phyloP scores from a whole-genome alignment of 2,797 vertebrate genomes.

The Galagoides demidoff region DNA sequence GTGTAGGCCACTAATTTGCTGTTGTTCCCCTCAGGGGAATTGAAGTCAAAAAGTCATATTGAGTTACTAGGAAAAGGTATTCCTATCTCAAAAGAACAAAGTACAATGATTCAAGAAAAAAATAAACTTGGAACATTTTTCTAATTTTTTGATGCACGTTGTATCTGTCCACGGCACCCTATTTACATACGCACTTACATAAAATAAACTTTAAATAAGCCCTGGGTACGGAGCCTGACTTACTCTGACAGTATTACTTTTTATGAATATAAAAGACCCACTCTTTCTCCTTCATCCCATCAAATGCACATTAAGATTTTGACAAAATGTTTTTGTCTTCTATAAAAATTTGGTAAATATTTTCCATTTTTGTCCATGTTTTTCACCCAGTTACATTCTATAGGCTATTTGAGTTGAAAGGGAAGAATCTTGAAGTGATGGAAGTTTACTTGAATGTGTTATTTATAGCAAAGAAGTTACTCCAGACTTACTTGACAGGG shows the following conservation, averaged over 20 bases:
- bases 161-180: slow-evolving; percentile 20
- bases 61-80: slow-evolving; percentile 77
- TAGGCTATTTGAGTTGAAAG: slow-evolving; percentile 59
- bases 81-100: slow-evolving; percentile 80
- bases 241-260: slow-evolving; percentile 1
- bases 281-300: not conserved
- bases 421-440: slow-evolving; percentile 35
- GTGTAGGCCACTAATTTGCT: slow-evolving; percentile 80
- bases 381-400: slow-evolving; percentile 42
- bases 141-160: slow-evolving; percentile 50
- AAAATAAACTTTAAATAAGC: slow-evolving; percentile 56
- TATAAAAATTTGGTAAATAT: slow-evolving; percentile 70
- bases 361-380: slow-evolving; percentile 63
- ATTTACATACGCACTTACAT: slow-evolving; percentile 51
- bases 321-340: not conserved
- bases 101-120: slow-evolving; percentile 53
- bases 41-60: slow-evolving; percentile 76
- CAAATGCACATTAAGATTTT: slow-evolving; percentile 12
- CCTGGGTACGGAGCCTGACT: slow-evolving; percentile 51
- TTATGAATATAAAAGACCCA: not conserved
- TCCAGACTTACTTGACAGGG: slow-evolving; percentile 66
- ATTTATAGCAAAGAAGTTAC: slow-evolving; percentile 59
- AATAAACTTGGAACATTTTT: slow-evolving; percentile 62
- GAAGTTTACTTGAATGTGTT: slow-evolving; percentile 47
- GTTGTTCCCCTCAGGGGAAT: slow-evolving; percentile 77